Evolutionary conservation across 2,113 vertebrate species (phyloP).

Genomic region (Gorsachius goisagi): DNA sequence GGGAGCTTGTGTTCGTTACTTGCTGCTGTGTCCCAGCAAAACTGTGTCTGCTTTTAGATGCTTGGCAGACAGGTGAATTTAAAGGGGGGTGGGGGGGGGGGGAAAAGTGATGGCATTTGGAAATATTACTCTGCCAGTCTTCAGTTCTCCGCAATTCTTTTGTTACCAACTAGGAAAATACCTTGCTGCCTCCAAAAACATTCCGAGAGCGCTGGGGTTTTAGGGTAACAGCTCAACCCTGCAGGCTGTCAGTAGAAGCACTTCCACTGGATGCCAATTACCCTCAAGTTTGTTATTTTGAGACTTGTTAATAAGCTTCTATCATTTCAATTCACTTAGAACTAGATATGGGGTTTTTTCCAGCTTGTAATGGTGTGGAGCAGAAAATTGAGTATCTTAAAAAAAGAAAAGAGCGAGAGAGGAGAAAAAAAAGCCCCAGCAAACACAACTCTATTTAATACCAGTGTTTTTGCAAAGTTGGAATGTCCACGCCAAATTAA

Average conservation of each 20-base stretch:
- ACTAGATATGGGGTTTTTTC: background rate
- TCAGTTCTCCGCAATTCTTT: background rate
- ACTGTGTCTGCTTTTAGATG: background rate
- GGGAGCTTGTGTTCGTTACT: background rate
- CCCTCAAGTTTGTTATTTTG: background rate
- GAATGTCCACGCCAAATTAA: background rate
- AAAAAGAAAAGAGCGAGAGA: too few species aligned
- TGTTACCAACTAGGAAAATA: background rate
- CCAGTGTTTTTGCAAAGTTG: background rate
- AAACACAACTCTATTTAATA: background rate
- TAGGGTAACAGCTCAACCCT: background rate
- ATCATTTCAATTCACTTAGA: background rate
- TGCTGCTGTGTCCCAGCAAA: background rate
- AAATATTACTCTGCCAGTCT: background rate
- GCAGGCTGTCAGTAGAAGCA: background rate
- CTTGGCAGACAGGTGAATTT: background rate
- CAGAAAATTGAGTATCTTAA: background rate
- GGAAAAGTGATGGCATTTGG: background rate
- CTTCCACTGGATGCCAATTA: background rate
- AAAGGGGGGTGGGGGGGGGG: too few species aligned
- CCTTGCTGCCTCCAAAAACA: background rate
- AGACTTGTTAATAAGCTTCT: background rate
- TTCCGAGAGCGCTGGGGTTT: background rate
- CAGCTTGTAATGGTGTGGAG: fast-evolving
- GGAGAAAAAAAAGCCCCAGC: too few species aligned